Evolutionary conservation across 2,113 vertebrate genomes (phyloP).

Genomic region (Calidris pygmaea): DNA sequence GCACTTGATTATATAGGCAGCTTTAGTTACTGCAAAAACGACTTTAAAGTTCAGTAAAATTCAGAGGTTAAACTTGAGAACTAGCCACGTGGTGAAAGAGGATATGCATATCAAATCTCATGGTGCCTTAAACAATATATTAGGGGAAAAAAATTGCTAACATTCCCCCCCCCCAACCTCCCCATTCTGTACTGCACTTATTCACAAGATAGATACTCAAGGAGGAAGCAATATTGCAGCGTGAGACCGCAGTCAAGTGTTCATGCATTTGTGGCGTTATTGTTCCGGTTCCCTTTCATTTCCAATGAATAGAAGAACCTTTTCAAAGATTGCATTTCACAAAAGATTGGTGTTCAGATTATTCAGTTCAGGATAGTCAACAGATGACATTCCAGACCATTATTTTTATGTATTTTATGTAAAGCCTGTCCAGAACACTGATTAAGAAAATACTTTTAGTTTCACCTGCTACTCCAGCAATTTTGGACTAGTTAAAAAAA

Average conservation of each 20-base stretch:
- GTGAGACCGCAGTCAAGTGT: neutral
- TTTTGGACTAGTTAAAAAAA: neutral
- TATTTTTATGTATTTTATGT: neutral
- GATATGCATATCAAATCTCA: neutral
- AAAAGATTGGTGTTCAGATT: neutral
- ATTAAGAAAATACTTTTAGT: neutral
- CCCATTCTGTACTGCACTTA: fast-evolving
- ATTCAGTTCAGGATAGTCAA: neutral
- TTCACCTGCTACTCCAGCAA: neutral
- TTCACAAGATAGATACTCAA: neutral
- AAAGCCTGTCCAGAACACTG: neutral
- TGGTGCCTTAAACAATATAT: neutral
- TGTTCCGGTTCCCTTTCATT: neutral
- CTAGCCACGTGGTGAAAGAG: neutral
- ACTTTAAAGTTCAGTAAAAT: neutral
- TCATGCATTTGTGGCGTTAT: neutral
- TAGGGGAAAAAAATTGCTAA: neutral
- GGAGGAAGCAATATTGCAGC: neutral
- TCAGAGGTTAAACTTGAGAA: neutral
- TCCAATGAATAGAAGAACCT: neutral
- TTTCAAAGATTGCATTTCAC: neutral
- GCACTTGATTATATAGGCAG: neutral
- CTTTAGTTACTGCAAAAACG: neutral
- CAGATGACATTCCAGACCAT: neutral
- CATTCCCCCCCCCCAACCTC: fast-evolving